phyloP scores from a whole-genome alignment of 2,113 vertebrate genomes.

The Nycticorax nycticorax region DNA sequence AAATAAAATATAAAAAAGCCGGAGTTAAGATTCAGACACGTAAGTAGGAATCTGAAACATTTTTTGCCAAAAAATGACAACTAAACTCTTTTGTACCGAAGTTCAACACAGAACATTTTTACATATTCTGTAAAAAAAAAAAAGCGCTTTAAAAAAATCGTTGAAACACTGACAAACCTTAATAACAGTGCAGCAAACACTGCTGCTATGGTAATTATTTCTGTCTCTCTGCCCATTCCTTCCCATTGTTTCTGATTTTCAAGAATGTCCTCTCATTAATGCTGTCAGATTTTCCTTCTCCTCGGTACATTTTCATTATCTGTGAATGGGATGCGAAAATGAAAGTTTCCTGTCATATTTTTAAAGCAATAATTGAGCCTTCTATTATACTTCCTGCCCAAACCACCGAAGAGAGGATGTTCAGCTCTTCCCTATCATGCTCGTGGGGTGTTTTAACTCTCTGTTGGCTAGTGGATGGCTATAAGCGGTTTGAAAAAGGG shows the following conservation, averaged over 20 bases:
- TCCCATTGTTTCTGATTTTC: conserved; percentile 56
- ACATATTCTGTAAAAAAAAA: neutral
- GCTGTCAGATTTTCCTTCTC: conserved; percentile 31
- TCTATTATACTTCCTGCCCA: conserved; percentile 20
- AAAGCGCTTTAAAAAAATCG: neutral
- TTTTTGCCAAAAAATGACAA: neutral
- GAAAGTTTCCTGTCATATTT: conserved; percentile 33
- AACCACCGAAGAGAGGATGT: neutral
- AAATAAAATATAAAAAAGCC: neutral
- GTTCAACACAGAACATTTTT: neutral
- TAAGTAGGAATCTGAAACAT: neutral
- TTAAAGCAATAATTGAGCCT: conserved; percentile 28
- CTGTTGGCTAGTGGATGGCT: neutral
- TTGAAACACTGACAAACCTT: conserved; percentile 55
- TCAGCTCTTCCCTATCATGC: neutral
- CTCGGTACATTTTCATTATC: conserved; percentile 16
- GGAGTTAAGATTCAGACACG: neutral
- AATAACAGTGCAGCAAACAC: conserved; percentile 56
- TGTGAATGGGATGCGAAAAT: conserved; percentile 26
- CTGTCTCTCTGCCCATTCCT: conserved; percentile 57
- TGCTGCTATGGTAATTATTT: conserved; percentile 44
- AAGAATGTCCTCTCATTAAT: conserved; percentile 50
- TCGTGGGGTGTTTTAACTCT: neutral
- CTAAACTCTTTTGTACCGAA: neutral
- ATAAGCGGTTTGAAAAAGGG: neutral